Base-by-base conservation (phyloP, 1,140 invertebrate species). In the Pristionchus pacificus region DNA sequence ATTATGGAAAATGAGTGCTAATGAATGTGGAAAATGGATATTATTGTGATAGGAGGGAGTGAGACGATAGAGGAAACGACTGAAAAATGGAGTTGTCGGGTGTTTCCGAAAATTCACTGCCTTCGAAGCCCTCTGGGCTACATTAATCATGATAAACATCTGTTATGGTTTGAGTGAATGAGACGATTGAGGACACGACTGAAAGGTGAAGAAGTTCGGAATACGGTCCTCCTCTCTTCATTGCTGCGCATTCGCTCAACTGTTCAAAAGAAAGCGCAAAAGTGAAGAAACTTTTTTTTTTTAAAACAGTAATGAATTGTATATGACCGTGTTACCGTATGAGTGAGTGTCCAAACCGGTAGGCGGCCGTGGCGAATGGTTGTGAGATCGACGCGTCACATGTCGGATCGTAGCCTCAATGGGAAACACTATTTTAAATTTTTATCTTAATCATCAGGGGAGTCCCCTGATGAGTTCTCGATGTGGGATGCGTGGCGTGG, bases 81-180 rank as follows among this genome's bases (percentile, higher is more conserved):
- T 68, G 29, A 87, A 79, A 24, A 85, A 87, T 80, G 92, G 93
- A 73, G 88, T 88, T 3, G 87, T 87, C 71, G 88, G 83, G 6
- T 6, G 38, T 49, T 10, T 10, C 19, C 6, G 19, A 49, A 19
- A n/a, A n/a, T n/a, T n/a, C n/a, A n/a, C n/a, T n/a, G n/a, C n/a
- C n/a, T n/a, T n/a, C n/a, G n/a, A n/a, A n/a, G n/a, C n/a, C n/a
- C n/a, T n/a, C n/a, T n/a, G n/a, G n/a, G n/a, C n/a, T n/a, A n/a
- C n/a, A n/a, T n/a, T n/a, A n/a, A n/a, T n/a, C n/a, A n/a, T n/a
- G n/a, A n/a, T n/a, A n/a, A n/a, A n/a, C n/a, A n/a, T n/a, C n/a
- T n/a, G n/a, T n/a, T n/a, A n/a, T 75, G 73, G 57, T 81, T 81
- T 27, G 72, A 29, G 14, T 70, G 29, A 63, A 83, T 71, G 70